phyloP scores from a whole-genome alignment of 2,888 invertebrate species.

The Laothoe populi region DNA sequence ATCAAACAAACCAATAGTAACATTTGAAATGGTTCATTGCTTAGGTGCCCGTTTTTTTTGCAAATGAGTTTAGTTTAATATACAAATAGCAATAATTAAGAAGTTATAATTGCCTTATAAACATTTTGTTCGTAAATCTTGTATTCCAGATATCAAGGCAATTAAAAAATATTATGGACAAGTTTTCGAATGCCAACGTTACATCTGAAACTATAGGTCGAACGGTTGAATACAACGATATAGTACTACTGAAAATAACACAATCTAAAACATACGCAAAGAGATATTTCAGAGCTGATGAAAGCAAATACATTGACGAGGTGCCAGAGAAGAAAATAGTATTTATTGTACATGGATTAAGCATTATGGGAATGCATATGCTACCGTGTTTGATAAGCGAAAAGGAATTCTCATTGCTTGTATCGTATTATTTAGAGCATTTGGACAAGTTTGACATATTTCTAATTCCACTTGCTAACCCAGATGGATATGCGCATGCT shows the following conservation, averaged over 20 bases:
- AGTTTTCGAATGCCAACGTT: constrained; percentile 51
- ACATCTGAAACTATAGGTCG: constrained; percentile 55
- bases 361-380: constrained; percentile 52
- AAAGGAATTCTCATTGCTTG: constrained; percentile 43
- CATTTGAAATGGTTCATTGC: too few species aligned
- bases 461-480: constrained; percentile 72
- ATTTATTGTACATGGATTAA: constrained; percentile 71
- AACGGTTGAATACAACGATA: constrained; percentile 66
- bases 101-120: too few species aligned
- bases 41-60: too few species aligned
- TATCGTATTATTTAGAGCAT: constrained; percentile 59
- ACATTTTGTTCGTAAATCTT: neutral
- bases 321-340: constrained; percentile 65
- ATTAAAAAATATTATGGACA: constrained; percentile 41
- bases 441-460: constrained; percentile 72
- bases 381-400: constrained; percentile 42
- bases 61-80: neutral
- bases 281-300: constrained; percentile 50
- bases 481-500: constrained; percentile 55
- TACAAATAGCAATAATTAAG: neutral
- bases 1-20: too few species aligned
- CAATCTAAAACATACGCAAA: constrained; percentile 32
- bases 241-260: constrained; percentile 59
- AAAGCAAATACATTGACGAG: constrained; percentile 60
- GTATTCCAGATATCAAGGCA: constrained; percentile 54